These are phyloP conservation scores for Ruditapes philippinarum DNA, from an alignment of 1,140 invertebrate species.

Conservation along the genomic window DNA sequence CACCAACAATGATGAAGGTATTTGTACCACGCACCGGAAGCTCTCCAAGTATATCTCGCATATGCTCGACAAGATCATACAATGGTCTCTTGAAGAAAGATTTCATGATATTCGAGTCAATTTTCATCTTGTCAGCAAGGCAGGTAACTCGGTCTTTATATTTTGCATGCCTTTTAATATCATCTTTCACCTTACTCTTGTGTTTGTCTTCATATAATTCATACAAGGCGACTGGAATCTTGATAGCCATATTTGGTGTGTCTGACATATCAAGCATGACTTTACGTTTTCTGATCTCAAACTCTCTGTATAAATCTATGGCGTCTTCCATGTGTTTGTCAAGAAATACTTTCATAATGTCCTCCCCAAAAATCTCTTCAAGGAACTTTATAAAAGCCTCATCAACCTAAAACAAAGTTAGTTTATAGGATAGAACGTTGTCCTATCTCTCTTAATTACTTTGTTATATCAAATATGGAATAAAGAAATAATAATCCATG, in stretches of 20 bases:
- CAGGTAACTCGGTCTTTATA: slow-evolving; percentile 32
- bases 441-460: no score
- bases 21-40: slow-evolving; percentile 19
- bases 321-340: slow-evolving; percentile 44
- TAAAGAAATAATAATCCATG: no score
- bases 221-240: slow-evolving; percentile 52
- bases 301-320: slow-evolving; percentile 59
- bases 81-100: slow-evolving; percentile 54
- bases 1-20: slow-evolving; percentile 57
- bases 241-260: slow-evolving; percentile 2
- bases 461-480: no score
- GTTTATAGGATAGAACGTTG: no score
- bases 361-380: slow-evolving; percentile 29
- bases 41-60: slow-evolving; percentile 52
- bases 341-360: slow-evolving; percentile 31
- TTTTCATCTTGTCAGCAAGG: slow-evolving; percentile 49
- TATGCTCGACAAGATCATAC: slow-evolving; percentile 46
- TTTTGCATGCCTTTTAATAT: slow-evolving; percentile 12
- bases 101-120: slow-evolving; percentile 40
- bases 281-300: slow-evolving; percentile 59
- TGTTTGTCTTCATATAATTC: slow-evolving; percentile 25
- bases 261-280: slow-evolving; percentile 44
- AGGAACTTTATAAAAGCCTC: slow-evolving; percentile 50
- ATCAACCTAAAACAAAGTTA: slow-evolving; percentile 60
- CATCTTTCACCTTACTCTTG: background rate